A percentile compares a stretch with the other conserved stretches of the same genome.
phyloP scores from a whole-genome alignment of 2,888 invertebrate species.

The Rhogogaster chlorosoma region DNA sequence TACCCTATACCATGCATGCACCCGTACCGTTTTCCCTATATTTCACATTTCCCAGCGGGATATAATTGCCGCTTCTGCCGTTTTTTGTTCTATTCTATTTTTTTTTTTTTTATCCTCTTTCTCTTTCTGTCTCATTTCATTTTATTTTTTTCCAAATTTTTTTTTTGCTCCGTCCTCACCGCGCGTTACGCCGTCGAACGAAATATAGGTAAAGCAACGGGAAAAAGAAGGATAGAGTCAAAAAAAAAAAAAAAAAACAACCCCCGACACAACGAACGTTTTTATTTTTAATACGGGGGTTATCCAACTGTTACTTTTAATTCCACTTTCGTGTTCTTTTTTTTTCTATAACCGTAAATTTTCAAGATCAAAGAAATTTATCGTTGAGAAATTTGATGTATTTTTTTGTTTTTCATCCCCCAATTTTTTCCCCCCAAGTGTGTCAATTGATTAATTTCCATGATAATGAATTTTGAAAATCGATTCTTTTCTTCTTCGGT shows the following conservation, averaged over 20 bases:
- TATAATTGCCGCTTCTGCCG: neutral
- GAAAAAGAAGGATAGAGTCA: too few species aligned
- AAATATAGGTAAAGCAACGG: neutral
- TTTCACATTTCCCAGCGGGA: slow-evolving; percentile 25
- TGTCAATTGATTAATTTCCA: neutral
- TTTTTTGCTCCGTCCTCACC: neutral
- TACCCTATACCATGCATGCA: neutral
- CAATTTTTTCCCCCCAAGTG: neutral
- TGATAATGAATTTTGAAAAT: neutral
- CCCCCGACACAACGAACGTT: neutral
- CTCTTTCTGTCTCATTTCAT: neutral
- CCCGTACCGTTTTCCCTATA: neutral
- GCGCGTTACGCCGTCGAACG: neutral
- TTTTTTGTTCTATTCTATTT: slow-evolving; percentile 34
- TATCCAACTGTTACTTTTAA: neutral
- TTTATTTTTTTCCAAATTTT: neutral
- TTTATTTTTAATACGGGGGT: neutral
- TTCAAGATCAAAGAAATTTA: neutral
- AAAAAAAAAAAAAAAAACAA: neutral
- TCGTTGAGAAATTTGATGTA: too few species aligned
- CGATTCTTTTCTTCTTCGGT: too few species aligned
- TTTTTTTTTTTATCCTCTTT: neutral
- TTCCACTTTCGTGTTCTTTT: neutral
- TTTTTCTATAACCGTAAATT: neutral
- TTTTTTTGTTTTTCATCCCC: neutral